These are phyloP conservation scores for Poeciliopsis turneri DNA, from an alignment of 2,797 vertebrate species.

Conservation along the genomic window DNA sequence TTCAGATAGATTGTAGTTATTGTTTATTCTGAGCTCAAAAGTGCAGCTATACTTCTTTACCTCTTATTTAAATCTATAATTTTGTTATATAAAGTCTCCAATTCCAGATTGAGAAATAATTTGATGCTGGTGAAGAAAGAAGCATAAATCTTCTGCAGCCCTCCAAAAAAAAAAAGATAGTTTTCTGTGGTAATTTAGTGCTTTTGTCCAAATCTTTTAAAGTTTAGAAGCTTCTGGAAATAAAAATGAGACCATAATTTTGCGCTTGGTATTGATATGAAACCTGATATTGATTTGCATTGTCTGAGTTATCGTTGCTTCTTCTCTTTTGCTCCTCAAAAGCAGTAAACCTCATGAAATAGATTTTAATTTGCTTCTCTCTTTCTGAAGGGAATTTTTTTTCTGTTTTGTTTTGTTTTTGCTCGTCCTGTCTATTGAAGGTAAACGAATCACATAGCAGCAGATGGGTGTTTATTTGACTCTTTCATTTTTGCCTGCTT, in stretches of 20 bases:
- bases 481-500: conserved; percentile 1
- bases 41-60: not conserved
- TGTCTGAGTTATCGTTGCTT: conserved; percentile 22
- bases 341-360: conserved; percentile 46
- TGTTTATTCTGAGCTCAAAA: not conserved
- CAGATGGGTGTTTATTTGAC: not conserved
- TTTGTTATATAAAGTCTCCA: not conserved
- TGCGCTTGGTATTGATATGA: too few relatives aligned
- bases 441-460: not conserved
- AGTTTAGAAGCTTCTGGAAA: conserved; percentile 31
- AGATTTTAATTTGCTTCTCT: conserved; percentile 58
- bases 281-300: conserved; percentile 55
- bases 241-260: conserved; percentile 35
- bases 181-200: not conserved
- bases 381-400: conserved; percentile 34
- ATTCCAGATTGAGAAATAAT: not conserved
- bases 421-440: conserved; percentile 31
- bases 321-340: conserved; percentile 36
- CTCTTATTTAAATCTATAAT: conserved; percentile 8
- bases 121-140: conserved; percentile 1
- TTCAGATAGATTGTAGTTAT: not conserved
- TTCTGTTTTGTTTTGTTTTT: conserved; percentile 29
- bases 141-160: conserved; percentile 5
- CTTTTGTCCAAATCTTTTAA: conserved; percentile 6
- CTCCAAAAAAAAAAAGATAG: not conserved